phyloP scores from a whole-genome alignment of 2,888 invertebrate species.

The Cantharis flavilabris region DNA sequence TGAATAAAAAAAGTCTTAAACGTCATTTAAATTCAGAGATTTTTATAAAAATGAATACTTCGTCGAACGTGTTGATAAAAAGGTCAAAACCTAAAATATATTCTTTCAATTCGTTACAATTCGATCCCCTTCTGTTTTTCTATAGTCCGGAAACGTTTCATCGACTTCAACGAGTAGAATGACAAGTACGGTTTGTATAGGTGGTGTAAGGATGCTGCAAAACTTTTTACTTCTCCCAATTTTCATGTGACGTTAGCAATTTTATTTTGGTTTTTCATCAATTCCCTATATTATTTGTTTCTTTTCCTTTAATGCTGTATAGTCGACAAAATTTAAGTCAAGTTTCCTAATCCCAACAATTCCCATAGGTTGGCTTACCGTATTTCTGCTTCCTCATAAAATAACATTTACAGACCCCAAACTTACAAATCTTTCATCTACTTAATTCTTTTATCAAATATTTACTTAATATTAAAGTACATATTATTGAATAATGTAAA shows the following conservation, averaged over 20 bases:
- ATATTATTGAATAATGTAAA: background rate
- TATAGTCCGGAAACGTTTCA: conserved; percentile 53
- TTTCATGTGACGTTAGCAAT: conserved; percentile 40
- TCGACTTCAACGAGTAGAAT: conserved; percentile 50
- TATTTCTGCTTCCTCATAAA: conserved; percentile 39
- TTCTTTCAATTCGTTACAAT: conserved; percentile 42
- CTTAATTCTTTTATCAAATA: conserved; percentile 40
- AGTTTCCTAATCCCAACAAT: conserved; percentile 34
- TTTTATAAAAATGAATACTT: conserved; percentile 37
- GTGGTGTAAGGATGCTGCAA: conserved; percentile 38
- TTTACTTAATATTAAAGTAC: conserved; percentile 7
- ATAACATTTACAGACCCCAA: conserved; percentile 44
- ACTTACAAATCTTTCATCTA: conserved; percentile 43
- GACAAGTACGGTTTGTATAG: conserved; percentile 43
- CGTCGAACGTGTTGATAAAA: conserved; percentile 35
- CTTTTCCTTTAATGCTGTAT: conserved; percentile 26
- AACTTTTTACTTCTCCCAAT: conserved; percentile 44
- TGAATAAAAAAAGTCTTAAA: background rate
- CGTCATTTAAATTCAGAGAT: conserved; percentile 1
- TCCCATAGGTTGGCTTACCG: conserved; percentile 43
- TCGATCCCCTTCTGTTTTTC: conserved; percentile 38
- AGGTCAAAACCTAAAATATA: conserved; percentile 42
- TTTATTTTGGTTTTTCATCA: conserved; percentile 37
- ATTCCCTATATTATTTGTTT: conserved; percentile 34
- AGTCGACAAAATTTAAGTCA: conserved; percentile 4